These are phyloP conservation scores for Clytia hemisphaerica DNA, from an alignment of 30 jellyfish, hydroid and myxozoan genomes.

Conservation along the genomic window DNA sequence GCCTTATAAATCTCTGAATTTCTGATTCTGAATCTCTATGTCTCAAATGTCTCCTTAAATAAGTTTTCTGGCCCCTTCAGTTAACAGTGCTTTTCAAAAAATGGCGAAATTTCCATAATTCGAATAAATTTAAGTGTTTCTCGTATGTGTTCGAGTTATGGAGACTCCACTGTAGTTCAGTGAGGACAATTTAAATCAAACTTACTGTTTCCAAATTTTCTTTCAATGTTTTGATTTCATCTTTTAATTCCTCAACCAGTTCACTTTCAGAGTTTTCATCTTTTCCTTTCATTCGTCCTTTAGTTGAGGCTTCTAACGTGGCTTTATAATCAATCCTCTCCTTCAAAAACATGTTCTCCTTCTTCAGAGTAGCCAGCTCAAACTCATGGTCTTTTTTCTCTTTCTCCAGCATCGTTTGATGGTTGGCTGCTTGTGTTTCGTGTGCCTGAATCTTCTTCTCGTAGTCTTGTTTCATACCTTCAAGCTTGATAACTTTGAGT, in stretches of 20 bases:
- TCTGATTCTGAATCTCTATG: too few species aligned
- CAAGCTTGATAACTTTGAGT: conserved; percentile 51
- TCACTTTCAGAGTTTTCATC: conserved; percentile 41
- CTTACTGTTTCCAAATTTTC: conserved; percentile 60
- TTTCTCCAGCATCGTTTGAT: conserved; percentile 47
- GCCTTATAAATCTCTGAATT: too few species aligned
- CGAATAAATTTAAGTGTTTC: neutral
- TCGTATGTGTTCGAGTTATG: neutral
- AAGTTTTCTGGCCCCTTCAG: too few species aligned
- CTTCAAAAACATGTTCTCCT: conserved; percentile 46
- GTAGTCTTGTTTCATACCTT: conserved; percentile 40
- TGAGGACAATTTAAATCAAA: neutral
- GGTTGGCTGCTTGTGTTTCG: conserved; percentile 22
- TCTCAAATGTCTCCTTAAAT: too few species aligned
- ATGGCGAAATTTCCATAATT: neutral
- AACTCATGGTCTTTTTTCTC: conserved; percentile 50
- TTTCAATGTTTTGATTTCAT: conserved; percentile 36
- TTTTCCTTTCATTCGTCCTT: conserved; percentile 30
- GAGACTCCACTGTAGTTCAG: neutral
- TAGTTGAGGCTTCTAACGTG: conserved; percentile 41
- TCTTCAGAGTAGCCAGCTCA: conserved; percentile 47
- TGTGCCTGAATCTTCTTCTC: conserved; percentile 26
- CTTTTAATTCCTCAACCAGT: conserved; percentile 47
- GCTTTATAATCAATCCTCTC: conserved; percentile 63
- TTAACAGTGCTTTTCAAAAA: neutral